Base-by-base conservation (phyloP, 2,888 invertebrate species). In the Acronicta leporina region DNA sequence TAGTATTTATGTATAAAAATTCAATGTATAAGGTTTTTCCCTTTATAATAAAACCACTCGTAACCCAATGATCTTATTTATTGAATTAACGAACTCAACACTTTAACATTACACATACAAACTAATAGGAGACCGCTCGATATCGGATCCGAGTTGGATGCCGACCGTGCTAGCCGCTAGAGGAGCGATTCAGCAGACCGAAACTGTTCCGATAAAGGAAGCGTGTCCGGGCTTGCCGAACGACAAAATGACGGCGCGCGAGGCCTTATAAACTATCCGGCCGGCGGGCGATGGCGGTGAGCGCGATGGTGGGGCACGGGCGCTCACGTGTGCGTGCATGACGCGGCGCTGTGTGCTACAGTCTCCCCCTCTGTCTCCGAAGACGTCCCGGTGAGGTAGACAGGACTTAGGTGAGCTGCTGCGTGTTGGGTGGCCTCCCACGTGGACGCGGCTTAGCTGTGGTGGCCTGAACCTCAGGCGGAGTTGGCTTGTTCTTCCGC, bases 331-430 rank as follows among this genome's bases (percentile, higher is more conserved):
- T 10, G 30, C 30, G 30, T 30, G 30, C 30, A 30, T 30, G 30
- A 30, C 30, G 30, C 30, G 30, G 30, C 30, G 30, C 30, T 30
- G 30, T 9, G 30, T 30, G 30, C 30, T 30, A 30, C 30, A 30
- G 42, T 30, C 50, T 51, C 50, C 50, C 42, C 50, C 42, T 42
- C 44, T 53, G 43, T 47, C 48, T 52, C 42, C 46, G 43, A 51
- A 42, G 40, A 40, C 53, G 45, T 15, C 46, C 50, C 47, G 45
- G 49, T 41, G 50, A 50, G 46, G 43, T 16, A 46, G 33, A 44
- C 52, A 51, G 47, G 51, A 33, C 11, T 43, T 25, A 43, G 41
- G 51, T 42, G 33, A 35, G 46, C 46, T 30, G 51, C 40, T 49
- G 16, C 35, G 48, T 55, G 47, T 55, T 55, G 33, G 55, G 55